Percentiles rank a stretch among this genome's conserved stretches.
phyloP scores from a whole-genome alignment of 1,140 invertebrate genomes.

The Harlomillsia oculata region DNA sequence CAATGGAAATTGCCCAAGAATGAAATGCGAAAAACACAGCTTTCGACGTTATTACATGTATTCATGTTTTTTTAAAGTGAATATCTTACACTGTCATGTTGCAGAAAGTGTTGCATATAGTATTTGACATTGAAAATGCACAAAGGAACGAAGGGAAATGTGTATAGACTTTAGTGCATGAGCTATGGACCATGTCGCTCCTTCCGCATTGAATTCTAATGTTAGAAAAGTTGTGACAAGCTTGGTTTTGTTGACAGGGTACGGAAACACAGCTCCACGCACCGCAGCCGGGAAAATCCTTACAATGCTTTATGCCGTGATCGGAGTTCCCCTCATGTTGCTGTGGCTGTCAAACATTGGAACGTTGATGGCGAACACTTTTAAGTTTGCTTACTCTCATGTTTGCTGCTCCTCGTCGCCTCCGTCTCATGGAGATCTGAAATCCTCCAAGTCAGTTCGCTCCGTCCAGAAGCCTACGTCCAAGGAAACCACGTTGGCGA shows the following conservation, averaged over 20 bases:
- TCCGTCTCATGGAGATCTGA: not conserved
- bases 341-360: constrained; percentile 78
- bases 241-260: constrained; percentile 49
- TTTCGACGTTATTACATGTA: no score
- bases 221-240: no score
- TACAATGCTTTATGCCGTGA: constrained; percentile 74
- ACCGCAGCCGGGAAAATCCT: constrained; percentile 65
- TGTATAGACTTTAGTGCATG: no score
- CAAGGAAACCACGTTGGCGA: constrained; percentile 15
- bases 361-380: constrained; percentile 60
- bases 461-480: constrained; percentile 19
- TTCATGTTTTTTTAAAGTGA: no score
- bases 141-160: no score
- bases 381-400: constrained; percentile 59
- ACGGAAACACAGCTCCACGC: constrained; percentile 67
- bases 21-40: no score
- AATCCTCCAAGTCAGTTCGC: constrained; percentile 5
- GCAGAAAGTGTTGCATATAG: no score
- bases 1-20: no score
- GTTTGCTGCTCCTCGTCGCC: constrained; percentile 45
- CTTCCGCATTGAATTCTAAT: no score
- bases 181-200: no score
- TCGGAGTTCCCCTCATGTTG: constrained; percentile 75
- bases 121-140: no score
- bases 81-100: no score